These are phyloP conservation scores for Heliconius sara DNA, from an alignment of 2,888 invertebrate species.

Conservation along the genomic window DNA sequence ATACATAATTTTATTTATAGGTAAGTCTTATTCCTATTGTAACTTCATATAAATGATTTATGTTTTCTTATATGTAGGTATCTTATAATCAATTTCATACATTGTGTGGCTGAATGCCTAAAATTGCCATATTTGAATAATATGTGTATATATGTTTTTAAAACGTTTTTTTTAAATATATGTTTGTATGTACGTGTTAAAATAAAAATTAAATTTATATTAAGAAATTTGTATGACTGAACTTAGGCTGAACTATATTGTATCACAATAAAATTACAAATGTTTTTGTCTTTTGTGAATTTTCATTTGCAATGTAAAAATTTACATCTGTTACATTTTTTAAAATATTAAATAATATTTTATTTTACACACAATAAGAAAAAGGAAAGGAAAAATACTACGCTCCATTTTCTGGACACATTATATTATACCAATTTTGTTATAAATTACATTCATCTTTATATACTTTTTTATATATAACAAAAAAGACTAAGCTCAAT, in stretches of 20 bases:
- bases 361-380: too few relatives aligned
- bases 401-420: too few relatives aligned
- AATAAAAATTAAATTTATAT: conserved; percentile 2
- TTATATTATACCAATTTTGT: too few relatives aligned
- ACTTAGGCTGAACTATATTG: not conserved
- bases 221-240: conserved; percentile 12
- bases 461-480: not conserved
- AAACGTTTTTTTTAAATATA: not conserved
- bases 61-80: not conserved
- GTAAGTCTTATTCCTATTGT: conserved; percentile 11
- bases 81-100: not conserved
- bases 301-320: too few relatives aligned
- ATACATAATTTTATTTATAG: not conserved
- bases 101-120: not conserved
- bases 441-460: too few relatives aligned
- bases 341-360: too few relatives aligned
- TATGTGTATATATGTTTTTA: not conserved
- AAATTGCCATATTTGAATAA: conserved; percentile 19
- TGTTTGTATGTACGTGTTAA: conserved; percentile 11
- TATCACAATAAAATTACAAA: not conserved
- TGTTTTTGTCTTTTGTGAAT: not conserved
- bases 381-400: too few relatives aligned
- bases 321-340: too few relatives aligned
- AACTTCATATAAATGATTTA: not conserved
- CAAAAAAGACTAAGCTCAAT: not conserved